Base-by-base conservation (phyloP, 1,140 invertebrate species). In the Drosophila bocqueti region DNA sequence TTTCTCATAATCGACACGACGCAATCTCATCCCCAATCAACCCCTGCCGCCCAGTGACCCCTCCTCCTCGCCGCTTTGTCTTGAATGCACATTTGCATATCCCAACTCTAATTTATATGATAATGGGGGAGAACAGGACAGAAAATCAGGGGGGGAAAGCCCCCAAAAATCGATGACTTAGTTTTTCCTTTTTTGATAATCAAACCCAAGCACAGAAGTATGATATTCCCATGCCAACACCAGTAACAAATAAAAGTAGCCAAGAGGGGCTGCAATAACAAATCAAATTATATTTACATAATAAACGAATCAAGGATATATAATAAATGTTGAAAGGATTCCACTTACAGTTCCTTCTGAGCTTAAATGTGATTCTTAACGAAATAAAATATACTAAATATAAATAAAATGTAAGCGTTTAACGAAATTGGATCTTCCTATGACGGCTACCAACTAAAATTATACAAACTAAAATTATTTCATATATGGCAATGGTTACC, bases 231-330 rank as follows among this genome's bases (percentile, higher is more conserved):
- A 83, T 83, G 81, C 80, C 81, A 83, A 83, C 73, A 18, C 36
- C 72, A n/a, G 61, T 60, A 71, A 76, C 60, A 81, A 81, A 76
- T 73, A 60, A 81, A 81, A 83, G 67, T 69, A 69, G 47, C 58
- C 75, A 58, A 66, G 75, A 67, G 15, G 15, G 52, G 46, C 50
- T 76, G 76, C 78, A 86, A 76, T 86, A 86, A 86, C 83, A 86
- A 86, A 83, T 87, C 79, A 86, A 83, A 86, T 82, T 85, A 79
- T 86, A 86, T 86, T 86, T 86, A 83, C 83, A 86, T 87, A 86
- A 86, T 82, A 72, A 82, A 81, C 67, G 74, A 81, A 74, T 79
- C 69, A 60, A 76, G 52, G 42, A 76, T 71, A 76, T 55, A 71
- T 57, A 55, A 76, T 55, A 71, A 69, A 55, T 54, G 49, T 57